A percentile compares a stretch with the other conserved stretches of the same genome.
Conservation (phyloP, 1,140 invertebrate genomes). For the Drosophila fuyamai region DNA sequence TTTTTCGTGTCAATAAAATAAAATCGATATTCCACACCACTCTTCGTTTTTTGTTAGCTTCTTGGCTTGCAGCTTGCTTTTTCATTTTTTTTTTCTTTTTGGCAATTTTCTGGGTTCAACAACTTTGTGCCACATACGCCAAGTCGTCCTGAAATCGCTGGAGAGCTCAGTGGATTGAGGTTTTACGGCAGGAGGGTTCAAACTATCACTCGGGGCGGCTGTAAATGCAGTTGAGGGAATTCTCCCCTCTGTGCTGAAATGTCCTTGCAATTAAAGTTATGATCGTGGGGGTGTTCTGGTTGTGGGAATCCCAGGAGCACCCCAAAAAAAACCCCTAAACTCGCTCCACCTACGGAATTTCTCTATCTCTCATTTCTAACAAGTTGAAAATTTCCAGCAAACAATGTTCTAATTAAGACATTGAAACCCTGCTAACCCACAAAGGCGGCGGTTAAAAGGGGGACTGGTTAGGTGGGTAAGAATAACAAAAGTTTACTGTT, state of each 20-base stretch:
- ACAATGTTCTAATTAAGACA: slow-evolving; percentile 70
- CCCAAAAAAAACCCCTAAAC: not conserved
- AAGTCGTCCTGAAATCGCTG: slow-evolving; percentile 10
- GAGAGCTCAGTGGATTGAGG: not conserved
- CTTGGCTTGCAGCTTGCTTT: not conserved
- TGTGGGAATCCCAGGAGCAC: slow-evolving; percentile 3
- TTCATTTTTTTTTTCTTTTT: slow-evolving; percentile 10
- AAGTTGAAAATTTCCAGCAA: slow-evolving; percentile 26
- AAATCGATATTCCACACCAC: slow-evolving; percentile 63
- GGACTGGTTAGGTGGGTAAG: slow-evolving; percentile 9
- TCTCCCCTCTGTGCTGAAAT: not conserved
- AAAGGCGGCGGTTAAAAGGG: slow-evolving; percentile 4
- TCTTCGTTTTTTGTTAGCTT: slow-evolving; percentile 14
- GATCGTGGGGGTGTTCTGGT: slow-evolving; percentile 2
- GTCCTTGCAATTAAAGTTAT: slow-evolving; percentile 44
- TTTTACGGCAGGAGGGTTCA: slow-evolving; percentile 4
- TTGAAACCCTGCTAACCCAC: slow-evolving; percentile 43
- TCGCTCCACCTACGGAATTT: too few relatives aligned
- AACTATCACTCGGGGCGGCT: slow-evolving; percentile 2
- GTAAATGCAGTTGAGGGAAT: slow-evolving; percentile 41
- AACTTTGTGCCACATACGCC: slow-evolving; percentile 63
- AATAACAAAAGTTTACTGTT: slow-evolving; percentile 29
- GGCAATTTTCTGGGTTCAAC: slow-evolving; percentile 60
- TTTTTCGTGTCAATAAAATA: slow-evolving; percentile 78
- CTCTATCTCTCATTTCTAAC: not conserved